Evolutionary conservation across 2,113 vertebrate genomes (phyloP).

Genomic region (Ictalurus furcatus): DNA sequence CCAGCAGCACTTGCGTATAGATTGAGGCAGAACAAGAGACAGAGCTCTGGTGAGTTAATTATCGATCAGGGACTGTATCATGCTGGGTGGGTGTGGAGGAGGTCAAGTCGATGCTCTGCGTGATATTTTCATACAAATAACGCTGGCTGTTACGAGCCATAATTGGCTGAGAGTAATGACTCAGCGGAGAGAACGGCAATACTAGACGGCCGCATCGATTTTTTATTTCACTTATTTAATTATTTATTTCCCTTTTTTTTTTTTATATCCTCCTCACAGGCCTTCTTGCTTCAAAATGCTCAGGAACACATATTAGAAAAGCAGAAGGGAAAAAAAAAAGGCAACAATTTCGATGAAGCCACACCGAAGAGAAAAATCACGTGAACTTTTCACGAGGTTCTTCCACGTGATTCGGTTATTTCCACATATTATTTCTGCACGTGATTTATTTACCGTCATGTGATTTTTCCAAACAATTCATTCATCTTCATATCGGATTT

Average conservation of each 20-base stretch:
- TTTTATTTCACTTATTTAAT: conserved; percentile 20
- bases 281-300: not conserved
- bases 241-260: not conserved
- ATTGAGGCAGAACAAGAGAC: conserved; percentile 60
- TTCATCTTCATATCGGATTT: not conserved
- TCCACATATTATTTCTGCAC: not conserved
- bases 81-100: conserved; percentile 50
- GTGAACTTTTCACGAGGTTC: not conserved
- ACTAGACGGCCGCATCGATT: conserved; percentile 43
- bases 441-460: not conserved
- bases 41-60: conserved; percentile 45
- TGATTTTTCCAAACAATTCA: not conserved
- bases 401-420: not conserved
- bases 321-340: not conserved
- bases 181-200: conserved; percentile 47
- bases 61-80: conserved; percentile 65
- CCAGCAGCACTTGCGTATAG: conserved; percentile 63
- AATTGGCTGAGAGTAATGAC: conserved; percentile 60
- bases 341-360: not conserved
- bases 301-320: not conserved
- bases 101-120: conserved; percentile 51
- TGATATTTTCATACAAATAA: conserved; percentile 71
- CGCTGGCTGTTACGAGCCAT: conserved; percentile 52
- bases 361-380: not conserved
- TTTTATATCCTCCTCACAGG: too few relatives aligned